Percentiles rank a stretch among this genome's conserved stretches.
Evolutionary conservation across 1,140 invertebrate species (phyloP).

Genomic region (Drosophila murphyi): DNA sequence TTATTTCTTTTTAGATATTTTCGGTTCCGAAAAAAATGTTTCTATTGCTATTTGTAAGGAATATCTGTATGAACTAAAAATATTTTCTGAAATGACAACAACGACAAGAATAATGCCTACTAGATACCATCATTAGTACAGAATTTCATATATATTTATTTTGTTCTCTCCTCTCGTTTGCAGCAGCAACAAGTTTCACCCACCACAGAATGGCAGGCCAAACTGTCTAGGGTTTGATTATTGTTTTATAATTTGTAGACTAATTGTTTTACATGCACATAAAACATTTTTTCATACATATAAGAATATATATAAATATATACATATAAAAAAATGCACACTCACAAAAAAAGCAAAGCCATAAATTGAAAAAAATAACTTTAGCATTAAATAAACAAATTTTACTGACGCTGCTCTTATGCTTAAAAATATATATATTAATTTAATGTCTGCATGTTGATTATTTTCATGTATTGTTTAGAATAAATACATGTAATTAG

Average conservation of each 20-base stretch:
- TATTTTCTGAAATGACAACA: neutral
- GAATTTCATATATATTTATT: neutral
- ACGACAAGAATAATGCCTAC: neutral
- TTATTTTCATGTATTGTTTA: conserved; percentile 43
- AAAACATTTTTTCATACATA: conserved; percentile 32
- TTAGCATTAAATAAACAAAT: conserved; percentile 32
- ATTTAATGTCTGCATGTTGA: conserved; percentile 48
- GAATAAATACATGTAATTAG: conserved; percentile 66
- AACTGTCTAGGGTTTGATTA: conserved; percentile 66
- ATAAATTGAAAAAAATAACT: conserved; percentile 33
- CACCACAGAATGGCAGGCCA: conserved; percentile 80
- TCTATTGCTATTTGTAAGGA: neutral
- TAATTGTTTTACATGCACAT: conserved; percentile 47
- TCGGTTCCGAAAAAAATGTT: neutral
- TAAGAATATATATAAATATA: conserved; percentile 10
- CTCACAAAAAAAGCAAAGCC: conserved; percentile 32
- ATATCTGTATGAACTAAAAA: neutral
- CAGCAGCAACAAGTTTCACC: conserved; percentile 68
- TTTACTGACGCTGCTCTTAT: conserved; percentile 43
- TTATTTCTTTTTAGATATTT: neutral
- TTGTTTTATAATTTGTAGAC: conserved; percentile 55
- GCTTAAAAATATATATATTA: conserved; percentile 39
- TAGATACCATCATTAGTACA: neutral
- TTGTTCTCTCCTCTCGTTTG: neutral
- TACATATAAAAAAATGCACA: conserved; percentile 17